A percentile compares a stretch with the other conserved stretches of the same genome.
Conservation (phyloP, 2,888 invertebrate genomes). For the Nomada fabriciana region DNA sequence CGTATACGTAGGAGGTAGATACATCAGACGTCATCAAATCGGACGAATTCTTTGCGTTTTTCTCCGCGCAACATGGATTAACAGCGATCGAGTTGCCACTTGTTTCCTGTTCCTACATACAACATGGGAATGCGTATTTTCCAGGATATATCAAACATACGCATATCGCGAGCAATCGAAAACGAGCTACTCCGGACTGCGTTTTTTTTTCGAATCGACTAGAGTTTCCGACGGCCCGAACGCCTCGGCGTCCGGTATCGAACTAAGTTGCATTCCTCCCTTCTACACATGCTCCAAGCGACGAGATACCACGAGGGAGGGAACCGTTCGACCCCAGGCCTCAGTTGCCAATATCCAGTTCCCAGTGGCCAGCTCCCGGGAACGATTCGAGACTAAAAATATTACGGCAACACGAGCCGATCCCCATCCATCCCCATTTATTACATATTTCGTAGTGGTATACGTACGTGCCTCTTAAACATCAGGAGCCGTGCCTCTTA, state of each 20-base stretch:
- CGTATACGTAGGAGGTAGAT: too few relatives aligned
- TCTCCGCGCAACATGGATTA: conserved; percentile 15
- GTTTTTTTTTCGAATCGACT: too few relatives aligned
- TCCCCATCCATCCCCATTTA: too few relatives aligned
- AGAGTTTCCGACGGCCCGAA: conserved; percentile 43
- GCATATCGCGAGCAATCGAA: conserved; percentile 43
- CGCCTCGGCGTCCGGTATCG: conserved; percentile 72
- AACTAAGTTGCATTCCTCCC: conserved; percentile 62
- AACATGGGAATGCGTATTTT: conserved; percentile 35
- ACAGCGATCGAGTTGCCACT: conserved; percentile 14
- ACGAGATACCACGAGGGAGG: conserved; percentile 50
- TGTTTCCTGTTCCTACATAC: conserved; percentile 37
- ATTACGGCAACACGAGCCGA: too few relatives aligned
- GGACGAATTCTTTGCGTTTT: conserved; percentile 38
- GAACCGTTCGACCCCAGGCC: conserved; percentile 49
- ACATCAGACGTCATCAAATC: neutral
- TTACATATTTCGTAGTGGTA: too few relatives aligned
- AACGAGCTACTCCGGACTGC: neutral
- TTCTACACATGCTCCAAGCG: conserved; percentile 61
- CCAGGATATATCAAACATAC: conserved; percentile 37
- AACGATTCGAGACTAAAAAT: too few relatives aligned
- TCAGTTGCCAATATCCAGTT: too few relatives aligned
- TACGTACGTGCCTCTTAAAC: too few relatives aligned
- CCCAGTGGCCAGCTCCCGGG: too few relatives aligned
- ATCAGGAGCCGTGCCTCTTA: too few relatives aligned